Evolutionary conservation across 1,140 invertebrate species (phyloP).

Genomic region (Hirudo medicinalis): DNA sequence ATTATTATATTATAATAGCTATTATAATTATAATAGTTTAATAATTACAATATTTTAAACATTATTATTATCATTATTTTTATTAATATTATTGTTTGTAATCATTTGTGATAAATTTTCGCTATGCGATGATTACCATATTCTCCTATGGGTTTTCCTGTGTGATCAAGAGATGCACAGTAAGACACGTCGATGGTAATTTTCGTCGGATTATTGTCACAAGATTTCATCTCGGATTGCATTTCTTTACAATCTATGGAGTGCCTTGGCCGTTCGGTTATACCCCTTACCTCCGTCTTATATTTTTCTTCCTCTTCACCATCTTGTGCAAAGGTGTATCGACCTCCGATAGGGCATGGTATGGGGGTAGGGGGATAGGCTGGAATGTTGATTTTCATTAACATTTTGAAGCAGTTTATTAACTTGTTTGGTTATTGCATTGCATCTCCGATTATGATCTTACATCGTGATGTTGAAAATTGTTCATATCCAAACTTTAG

Average conservation of each 20-base stretch:
- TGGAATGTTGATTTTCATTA: constrained; percentile 33
- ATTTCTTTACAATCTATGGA: constrained; percentile 82
- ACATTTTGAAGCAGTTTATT: too few relatives aligned
- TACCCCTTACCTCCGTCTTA: constrained; percentile 81
- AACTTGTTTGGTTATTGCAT: too few relatives aligned
- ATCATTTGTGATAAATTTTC: too few relatives aligned
- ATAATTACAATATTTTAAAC: too few relatives aligned
- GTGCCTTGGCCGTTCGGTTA: constrained; percentile 77
- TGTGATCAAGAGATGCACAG: constrained; percentile 81
- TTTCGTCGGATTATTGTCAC: constrained; percentile 77
- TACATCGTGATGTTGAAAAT: too few relatives aligned
- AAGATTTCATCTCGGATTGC: constrained; percentile 66
- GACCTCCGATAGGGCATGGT: constrained; percentile 84
- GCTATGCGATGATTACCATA: constrained; percentile 30
- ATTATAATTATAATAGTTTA: too few relatives aligned
- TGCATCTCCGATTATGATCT: too few relatives aligned
- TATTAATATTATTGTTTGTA: too few relatives aligned
- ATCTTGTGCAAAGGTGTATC: constrained; percentile 83
- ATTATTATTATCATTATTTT: too few relatives aligned
- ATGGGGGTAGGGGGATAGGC: constrained; percentile 80
- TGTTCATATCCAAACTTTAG: too few relatives aligned
- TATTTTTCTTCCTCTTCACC: constrained; percentile 58
- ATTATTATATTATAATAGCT: too few relatives aligned
- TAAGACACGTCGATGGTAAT: constrained; percentile 87
- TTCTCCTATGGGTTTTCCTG: constrained; percentile 66